phyloP scores from a whole-genome alignment of 2,797 vertebrate species.

The Paguma larvata region DNA sequence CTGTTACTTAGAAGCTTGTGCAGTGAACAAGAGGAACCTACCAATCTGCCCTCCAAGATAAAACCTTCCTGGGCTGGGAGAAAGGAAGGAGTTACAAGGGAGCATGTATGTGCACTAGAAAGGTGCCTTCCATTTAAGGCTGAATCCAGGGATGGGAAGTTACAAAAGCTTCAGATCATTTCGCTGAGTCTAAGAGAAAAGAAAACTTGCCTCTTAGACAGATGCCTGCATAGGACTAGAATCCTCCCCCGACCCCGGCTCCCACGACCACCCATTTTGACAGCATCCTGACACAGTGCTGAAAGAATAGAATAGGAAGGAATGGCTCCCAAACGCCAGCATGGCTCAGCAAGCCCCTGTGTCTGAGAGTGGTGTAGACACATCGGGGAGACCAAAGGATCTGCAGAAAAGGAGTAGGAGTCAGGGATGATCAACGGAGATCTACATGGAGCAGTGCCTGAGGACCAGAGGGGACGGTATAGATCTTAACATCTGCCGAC shows the following conservation, averaged over 20 bases:
- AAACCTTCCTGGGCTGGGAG: background rate
- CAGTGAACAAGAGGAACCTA: background rate
- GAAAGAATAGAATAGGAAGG: background rate
- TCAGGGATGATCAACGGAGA: background rate
- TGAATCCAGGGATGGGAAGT: background rate
- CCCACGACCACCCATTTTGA: background rate
- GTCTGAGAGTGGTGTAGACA: background rate
- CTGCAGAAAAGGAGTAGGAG: background rate
- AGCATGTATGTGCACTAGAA: background rate
- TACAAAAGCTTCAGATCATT: background rate
- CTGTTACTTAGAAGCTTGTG: background rate
- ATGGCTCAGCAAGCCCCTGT: background rate
- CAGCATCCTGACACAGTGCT: background rate
- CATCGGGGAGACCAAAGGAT: background rate
- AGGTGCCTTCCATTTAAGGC: background rate
- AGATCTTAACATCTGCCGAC: background rate
- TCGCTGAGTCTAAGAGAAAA: background rate
- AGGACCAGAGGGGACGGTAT: background rate
- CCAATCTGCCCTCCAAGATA: background rate
- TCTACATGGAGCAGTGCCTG: background rate
- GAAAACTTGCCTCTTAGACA: background rate
- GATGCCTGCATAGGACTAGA: background rate
- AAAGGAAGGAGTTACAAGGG: background rate
- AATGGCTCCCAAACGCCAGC: background rate
- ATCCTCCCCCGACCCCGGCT: background rate